A percentile compares a stretch with the other conserved stretches of the same genome.
These are phyloP conservation scores for Hydropotes inermis DNA, from an alignment of 2,113 vertebrate species.

Conservation along the genomic window DNA sequence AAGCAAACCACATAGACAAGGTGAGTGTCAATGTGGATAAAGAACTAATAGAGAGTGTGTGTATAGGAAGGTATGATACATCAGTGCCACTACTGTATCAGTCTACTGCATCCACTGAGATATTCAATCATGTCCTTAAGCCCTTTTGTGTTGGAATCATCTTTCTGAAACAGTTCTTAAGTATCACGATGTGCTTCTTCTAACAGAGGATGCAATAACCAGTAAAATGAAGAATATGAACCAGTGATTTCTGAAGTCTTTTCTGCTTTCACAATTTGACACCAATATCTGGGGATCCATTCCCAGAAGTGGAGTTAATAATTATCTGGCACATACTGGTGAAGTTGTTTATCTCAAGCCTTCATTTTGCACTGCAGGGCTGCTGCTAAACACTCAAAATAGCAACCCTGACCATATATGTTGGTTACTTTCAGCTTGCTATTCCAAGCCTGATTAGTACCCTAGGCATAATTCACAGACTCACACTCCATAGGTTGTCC, in stretches of 20 bases:
- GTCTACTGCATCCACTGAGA: background rate
- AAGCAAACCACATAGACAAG: background rate
- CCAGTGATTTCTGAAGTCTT: background rate
- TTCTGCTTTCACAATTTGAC: background rate
- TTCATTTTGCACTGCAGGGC: background rate
- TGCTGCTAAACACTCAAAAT: background rate
- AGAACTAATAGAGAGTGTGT: background rate
- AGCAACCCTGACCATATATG: background rate
- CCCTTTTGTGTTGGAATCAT: background rate
- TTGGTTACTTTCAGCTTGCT: background rate
- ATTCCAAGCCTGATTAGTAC: background rate
- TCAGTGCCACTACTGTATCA: background rate
- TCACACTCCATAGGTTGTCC: background rate
- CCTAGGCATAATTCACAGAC: background rate
- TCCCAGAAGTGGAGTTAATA: background rate
- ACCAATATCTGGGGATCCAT: background rate
- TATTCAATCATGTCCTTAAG: background rate
- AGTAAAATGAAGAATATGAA: background rate
- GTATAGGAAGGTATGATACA: background rate
- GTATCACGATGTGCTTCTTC: background rate
- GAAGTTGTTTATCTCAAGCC: background rate
- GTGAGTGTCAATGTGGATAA: background rate
- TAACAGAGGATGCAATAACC: background rate
- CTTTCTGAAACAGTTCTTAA: background rate
- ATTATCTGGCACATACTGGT: background rate